Evolutionary conservation across 2,888 invertebrate species (phyloP).

Genomic region (Petrolisthes manimaculis): DNA sequence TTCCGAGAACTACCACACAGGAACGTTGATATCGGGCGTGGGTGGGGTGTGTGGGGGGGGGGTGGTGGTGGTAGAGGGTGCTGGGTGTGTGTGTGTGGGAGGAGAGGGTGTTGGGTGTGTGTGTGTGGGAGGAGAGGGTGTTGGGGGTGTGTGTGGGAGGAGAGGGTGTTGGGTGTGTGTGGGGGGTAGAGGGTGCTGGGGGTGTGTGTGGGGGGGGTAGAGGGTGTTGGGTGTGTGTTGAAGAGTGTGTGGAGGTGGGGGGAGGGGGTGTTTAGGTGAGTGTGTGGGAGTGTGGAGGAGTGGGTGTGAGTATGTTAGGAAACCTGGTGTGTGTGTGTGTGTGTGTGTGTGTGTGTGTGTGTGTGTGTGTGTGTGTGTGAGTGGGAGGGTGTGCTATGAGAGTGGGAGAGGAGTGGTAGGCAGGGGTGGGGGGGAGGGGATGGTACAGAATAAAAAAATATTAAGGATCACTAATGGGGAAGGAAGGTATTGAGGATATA

Average conservation of each 20-base stretch:
- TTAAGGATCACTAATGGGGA: background rate
- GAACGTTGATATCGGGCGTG: too few species aligned
- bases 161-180: background rate
- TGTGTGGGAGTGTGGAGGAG: background rate
- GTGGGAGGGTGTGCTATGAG: background rate
- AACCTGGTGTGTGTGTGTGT: background rate
- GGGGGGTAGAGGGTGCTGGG: background rate
- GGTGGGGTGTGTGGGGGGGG: background rate
- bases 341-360: constrained; percentile 28
- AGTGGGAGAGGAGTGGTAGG: constrained; percentile 10
- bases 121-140: background rate
- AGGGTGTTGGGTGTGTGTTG: background rate
- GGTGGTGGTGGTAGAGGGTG: background rate
- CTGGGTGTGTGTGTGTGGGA: too few species aligned
- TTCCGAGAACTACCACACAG: too few species aligned
- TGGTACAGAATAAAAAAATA: constrained; percentile 2
- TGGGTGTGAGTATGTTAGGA: background rate
- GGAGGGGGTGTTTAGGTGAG: background rate
- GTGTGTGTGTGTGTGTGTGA: constrained; percentile 27
- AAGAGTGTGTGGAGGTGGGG: background rate
- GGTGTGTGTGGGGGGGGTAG: background rate
- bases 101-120: background rate
- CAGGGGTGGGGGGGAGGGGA: background rate
- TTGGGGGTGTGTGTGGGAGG: background rate
- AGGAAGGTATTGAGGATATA: background rate